Percentiles rank a stretch among this genome's conserved stretches.
These are phyloP conservation scores for Gila orcuttii DNA, from an alignment of 2,113 vertebrate genomes.

Conservation along the genomic window DNA sequence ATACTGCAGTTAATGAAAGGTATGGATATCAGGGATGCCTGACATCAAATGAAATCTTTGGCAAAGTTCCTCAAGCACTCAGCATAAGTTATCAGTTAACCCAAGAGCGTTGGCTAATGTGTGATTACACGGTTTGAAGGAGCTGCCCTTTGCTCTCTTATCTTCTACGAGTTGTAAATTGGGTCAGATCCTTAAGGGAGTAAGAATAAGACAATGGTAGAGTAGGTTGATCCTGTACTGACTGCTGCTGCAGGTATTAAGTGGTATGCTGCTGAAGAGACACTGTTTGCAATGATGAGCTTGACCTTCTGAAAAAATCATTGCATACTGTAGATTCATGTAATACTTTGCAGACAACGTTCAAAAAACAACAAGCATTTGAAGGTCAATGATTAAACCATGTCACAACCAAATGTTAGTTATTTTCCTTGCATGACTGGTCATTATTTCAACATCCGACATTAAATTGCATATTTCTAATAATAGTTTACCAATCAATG, in stretches of 20 bases:
- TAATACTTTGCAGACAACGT: background rate
- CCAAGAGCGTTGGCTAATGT: constrained; percentile 21
- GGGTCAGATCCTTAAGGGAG: background rate
- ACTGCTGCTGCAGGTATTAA: background rate
- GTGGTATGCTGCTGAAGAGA: background rate
- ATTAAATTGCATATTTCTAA: constrained; percentile 8
- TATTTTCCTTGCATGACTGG: background rate
- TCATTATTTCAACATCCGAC: background rate
- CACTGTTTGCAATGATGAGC: background rate
- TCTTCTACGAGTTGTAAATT: background rate
- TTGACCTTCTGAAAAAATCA: background rate
- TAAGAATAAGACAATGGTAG: background rate
- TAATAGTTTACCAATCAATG: constrained; percentile 28
- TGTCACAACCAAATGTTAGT: background rate
- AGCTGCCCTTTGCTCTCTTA: constrained; percentile 2
- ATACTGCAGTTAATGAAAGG: background rate
- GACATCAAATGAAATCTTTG: background rate
- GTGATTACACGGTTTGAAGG: background rate
- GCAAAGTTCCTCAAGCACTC: background rate
- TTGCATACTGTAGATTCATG: background rate
- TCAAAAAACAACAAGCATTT: background rate
- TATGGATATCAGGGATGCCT: background rate
- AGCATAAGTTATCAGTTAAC: background rate
- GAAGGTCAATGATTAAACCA: constrained; percentile 5
- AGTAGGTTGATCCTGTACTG: background rate